Base-by-base conservation (phyloP, 2,113 vertebrate species). In the Delphinus delphis region DNA sequence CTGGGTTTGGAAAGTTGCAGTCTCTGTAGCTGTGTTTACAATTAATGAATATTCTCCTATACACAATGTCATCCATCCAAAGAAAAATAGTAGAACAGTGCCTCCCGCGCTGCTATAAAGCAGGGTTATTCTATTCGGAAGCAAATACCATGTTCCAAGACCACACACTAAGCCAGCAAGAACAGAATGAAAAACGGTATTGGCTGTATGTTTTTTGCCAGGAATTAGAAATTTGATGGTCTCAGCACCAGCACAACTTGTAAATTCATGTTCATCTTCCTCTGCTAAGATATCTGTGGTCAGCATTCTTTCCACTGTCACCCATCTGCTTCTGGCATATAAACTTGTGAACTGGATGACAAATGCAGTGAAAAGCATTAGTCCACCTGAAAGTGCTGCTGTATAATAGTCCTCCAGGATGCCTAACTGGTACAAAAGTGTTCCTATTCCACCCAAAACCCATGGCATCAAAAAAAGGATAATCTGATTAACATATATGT, bases 261-360 rank as follows among this genome's bases (percentile, higher is more conserved):
- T 99, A 98, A 99, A 99, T 96, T 99, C 99, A 98, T 99, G 99
- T 92, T 99, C 99, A 92, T 99, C 99, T 98, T 99, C 99, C 98
- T 99, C 99, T 60, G 99, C 99, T 96, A 99, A 98, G 96, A 99
- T 98, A 97, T 98, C 99, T 97, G 99, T 99, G 18, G 98, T 98
- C 41, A 98, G 99, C 8, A 99, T 98, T 93, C 99, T 99, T 98
- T 99, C 98, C 96, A 99, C 99, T 1, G 98, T 97, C 70, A 98
- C 98, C 0, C 98, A 99, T 96, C 98, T 99, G 67, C 98, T 99
- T 76, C 98, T 98, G 86, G 99, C 99, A 33, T 99, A 99, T 14
- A 98, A 73, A 12, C 99, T 99, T 97, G 99, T 98, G 97, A 98
- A 97, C 98, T 99, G 99, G 82, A 99, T 98, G 73, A 97, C 97